A percentile compares a stretch with the other conserved stretches of the same genome.
These are phyloP conservation scores for Heliconius erato DNA, from an alignment of 2,888 invertebrate genomes.

Conservation along the genomic window DNA sequence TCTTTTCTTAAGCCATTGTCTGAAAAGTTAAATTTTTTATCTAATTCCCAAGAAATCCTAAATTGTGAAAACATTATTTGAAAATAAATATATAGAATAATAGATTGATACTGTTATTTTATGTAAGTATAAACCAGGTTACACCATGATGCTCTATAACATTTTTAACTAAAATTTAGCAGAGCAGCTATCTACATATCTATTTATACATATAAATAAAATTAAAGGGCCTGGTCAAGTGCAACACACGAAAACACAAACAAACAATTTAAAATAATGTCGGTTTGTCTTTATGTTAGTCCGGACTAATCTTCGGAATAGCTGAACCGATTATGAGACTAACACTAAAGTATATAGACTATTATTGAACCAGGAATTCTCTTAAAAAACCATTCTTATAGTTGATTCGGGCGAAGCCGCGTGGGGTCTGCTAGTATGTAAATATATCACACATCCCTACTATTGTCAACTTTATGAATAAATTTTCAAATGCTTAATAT, in stretches of 20 bases:
- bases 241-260: no score
- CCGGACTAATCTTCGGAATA: no score
- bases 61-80: background rate
- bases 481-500: background rate
- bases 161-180: background rate
- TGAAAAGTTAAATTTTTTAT: conserved; percentile 78
- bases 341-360: no score
- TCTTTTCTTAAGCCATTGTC: conserved; percentile 79
- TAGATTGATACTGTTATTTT: background rate
- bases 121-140: background rate
- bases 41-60: conserved; percentile 59
- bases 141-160: background rate
- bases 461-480: background rate
- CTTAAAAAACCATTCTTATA: no score
- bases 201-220: background rate
- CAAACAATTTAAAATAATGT: background rate
- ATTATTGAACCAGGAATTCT: no score
- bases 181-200: background rate
- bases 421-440: background rate
- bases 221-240: no score
- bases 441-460: background rate
- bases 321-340: no score
- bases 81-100: background rate
- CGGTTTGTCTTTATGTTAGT: no score
- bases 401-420: no score